A percentile compares a stretch with the other conserved stretches of the same genome.
phyloP scores from a whole-genome alignment of 1,140 invertebrate species.

The Caenorhabditis inopinata region DNA sequence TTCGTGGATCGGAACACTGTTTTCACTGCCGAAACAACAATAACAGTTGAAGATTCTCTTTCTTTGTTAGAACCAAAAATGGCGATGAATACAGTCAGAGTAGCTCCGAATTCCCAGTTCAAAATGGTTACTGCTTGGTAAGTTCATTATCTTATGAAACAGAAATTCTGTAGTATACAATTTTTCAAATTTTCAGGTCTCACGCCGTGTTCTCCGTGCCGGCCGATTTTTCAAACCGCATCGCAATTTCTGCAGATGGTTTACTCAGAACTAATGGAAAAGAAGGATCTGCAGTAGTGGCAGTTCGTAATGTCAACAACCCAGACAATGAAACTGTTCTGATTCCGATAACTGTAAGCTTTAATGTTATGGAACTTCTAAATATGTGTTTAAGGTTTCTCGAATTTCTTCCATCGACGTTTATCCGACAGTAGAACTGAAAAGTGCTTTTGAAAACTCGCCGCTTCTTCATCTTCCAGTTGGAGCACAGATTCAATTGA shows the following conservation, averaged over 20 bases:
- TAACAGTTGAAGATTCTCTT: conserved; percentile 16
- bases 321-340: conserved; percentile 27
- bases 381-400: neutral
- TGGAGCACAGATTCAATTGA: conserved; percentile 27
- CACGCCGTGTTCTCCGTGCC: neutral
- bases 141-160: no score
- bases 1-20: neutral
- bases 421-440: neutral
- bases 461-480: conserved; percentile 32
- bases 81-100: neutral
- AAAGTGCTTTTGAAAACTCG: conserved; percentile 1
- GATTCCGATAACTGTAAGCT: neutral
- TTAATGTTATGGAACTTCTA: neutral
- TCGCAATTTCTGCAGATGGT: conserved; percentile 7
- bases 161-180: no score
- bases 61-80: neutral
- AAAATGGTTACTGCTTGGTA: neutral
- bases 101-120: conserved; percentile 15
- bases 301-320: neutral
- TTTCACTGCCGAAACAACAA: neutral
- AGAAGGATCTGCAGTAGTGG: neutral
- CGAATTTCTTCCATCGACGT: conserved; percentile 9
- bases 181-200: neutral
- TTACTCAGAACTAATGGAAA: neutral
- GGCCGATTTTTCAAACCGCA: neutral